phyloP scores from a whole-genome alignment of 2,888 invertebrate genomes.

The Copidosoma aretas region DNA sequence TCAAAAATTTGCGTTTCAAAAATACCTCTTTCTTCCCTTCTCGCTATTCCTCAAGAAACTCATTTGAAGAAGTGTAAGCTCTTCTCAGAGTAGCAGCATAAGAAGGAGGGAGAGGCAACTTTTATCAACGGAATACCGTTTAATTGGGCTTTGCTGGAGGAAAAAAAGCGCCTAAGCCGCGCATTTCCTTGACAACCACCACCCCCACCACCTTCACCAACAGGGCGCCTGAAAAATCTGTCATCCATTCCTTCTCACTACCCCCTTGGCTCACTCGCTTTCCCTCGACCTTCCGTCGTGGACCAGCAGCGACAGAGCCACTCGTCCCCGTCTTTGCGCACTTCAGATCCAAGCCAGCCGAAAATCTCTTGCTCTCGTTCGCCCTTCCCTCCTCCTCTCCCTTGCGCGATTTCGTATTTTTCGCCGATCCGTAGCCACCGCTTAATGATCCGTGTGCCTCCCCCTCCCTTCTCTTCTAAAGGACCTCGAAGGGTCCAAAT shows the following conservation, averaged over 20 bases:
- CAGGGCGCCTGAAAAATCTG: slow-evolving; percentile 13
- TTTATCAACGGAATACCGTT: slow-evolving; percentile 5
- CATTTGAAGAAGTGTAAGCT: neutral
- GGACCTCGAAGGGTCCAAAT: slow-evolving; percentile 15
- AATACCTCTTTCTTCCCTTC: no score
- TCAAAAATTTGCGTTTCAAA: no score
- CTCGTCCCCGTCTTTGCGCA: slow-evolving; percentile 23
- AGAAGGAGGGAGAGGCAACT: neutral
- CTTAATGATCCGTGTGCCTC: slow-evolving; percentile 40
- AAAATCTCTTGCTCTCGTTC: slow-evolving; percentile 9
- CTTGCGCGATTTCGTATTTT: slow-evolving; percentile 28
- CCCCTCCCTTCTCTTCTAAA: neutral
- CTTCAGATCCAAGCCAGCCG: slow-evolving; percentile 15
- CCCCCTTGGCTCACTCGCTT: neutral
- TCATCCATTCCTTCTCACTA: slow-evolving; percentile 9
- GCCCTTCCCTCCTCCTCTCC: no score
- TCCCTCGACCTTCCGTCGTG: neutral
- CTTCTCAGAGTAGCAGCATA: neutral
- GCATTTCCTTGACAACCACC: slow-evolving; percentile 17
- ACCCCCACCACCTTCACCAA: neutral
- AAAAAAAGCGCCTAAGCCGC: neutral
- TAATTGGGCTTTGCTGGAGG: slow-evolving; percentile 6
- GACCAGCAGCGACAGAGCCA: neutral
- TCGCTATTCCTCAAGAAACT: no score
- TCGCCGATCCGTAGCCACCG: slow-evolving; percentile 41